Evolutionary conservation across 2,797 vertebrate species (phyloP).

Genomic region (Decapterus maruadsi): DNA sequence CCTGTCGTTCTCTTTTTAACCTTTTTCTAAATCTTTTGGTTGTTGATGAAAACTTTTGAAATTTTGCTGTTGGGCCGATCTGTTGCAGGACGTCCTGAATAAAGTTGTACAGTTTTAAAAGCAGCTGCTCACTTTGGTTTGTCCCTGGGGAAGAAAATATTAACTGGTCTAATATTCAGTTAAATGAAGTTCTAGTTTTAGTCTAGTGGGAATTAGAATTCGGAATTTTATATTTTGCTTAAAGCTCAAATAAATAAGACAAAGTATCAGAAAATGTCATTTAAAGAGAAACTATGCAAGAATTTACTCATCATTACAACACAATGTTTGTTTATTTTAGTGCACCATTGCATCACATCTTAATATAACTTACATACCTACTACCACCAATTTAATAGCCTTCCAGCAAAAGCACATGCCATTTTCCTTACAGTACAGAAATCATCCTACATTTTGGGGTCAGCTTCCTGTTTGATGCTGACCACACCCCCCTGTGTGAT

Average conservation of each 20-base stretch:
- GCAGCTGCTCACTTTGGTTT: background rate
- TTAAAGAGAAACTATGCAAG: too few species aligned
- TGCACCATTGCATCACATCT: too few species aligned
- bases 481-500: too few species aligned
- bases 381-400: too few species aligned
- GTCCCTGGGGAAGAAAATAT: background rate
- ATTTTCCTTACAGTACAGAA: too few species aligned
- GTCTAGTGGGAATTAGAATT: background rate
- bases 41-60: slow-evolving; percentile 11
- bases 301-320: too few species aligned
- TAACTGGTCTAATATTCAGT: background rate
- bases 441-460: too few species aligned
- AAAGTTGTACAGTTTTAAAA: slow-evolving; percentile 59
- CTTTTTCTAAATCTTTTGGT: slow-evolving; percentile 51
- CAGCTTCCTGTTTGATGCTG: too few species aligned
- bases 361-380: too few species aligned
- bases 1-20: slow-evolving; percentile 34
- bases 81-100: slow-evolving; percentile 39
- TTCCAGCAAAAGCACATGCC: too few species aligned
- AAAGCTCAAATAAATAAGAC: background rate
- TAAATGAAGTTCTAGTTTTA: background rate
- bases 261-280: background rate
- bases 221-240: background rate
- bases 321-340: too few species aligned
- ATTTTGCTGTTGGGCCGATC: slow-evolving; percentile 20